phyloP scores from a whole-genome alignment of 35 echinoderm and acorn worm species.

The Lytechinus pictus region DNA sequence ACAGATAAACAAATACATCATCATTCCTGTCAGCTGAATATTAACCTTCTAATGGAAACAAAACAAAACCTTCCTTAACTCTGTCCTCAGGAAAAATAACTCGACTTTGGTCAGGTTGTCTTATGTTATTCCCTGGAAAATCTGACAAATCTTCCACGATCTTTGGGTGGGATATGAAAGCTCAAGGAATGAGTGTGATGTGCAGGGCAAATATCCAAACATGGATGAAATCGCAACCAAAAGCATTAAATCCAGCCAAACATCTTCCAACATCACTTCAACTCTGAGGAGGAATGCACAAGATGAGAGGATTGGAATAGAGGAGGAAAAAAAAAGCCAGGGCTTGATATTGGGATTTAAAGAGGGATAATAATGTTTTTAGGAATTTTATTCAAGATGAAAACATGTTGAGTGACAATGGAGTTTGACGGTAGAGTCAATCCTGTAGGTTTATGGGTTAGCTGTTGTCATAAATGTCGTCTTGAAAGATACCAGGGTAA shows the following conservation, averaged over 20 bases:
- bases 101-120: not conserved
- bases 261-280: not conserved
- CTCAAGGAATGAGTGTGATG: not conserved
- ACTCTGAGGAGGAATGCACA: not conserved
- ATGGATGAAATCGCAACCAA: not conserved
- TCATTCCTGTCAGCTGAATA: not conserved
- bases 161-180: not conserved
- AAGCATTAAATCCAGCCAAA: not conserved
- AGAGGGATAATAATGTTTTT: constrained; percentile 13
- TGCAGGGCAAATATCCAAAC: not conserved
- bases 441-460: not conserved
- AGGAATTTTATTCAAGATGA: not conserved
- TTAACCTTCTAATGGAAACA: not conserved
- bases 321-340: not conserved
- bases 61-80: not conserved
- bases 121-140: not conserved
- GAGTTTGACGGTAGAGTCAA: not conserved
- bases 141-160: not conserved
- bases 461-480: constrained; percentile 1
- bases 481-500: not conserved
- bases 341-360: not conserved
- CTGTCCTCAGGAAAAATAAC: not conserved
- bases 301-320: not conserved
- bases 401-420: not conserved
- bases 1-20: constrained; percentile 3